A percentile compares a stretch with the other conserved stretches of the same genome.
Evolutionary conservation across 2,113 vertebrate genomes (phyloP).

Genomic region (Tichodroma muraria): DNA sequence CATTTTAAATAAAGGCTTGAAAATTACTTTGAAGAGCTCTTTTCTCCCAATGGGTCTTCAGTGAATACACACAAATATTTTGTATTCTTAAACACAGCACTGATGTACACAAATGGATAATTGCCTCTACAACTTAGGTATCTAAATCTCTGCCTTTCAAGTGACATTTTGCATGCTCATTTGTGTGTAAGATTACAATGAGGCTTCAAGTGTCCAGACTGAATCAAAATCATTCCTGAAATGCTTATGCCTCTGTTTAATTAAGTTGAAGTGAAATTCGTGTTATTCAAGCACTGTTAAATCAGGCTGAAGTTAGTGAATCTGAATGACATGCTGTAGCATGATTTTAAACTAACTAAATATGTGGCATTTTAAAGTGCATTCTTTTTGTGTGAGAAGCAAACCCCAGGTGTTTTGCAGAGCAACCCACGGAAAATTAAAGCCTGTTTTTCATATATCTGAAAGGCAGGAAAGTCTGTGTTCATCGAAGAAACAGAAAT

Average conservation of each 20-base stretch:
- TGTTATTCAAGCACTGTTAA: conserved; percentile 43
- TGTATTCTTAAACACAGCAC: conserved; percentile 9
- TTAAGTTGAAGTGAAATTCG: conserved; percentile 59
- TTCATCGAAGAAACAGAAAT: neutral
- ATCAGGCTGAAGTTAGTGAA: conserved; percentile 38
- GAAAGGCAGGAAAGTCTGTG: neutral
- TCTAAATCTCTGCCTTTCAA: conserved; percentile 36
- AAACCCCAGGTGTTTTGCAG: neutral
- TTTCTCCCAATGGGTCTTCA: neutral
- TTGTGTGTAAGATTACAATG: conserved; percentile 42
- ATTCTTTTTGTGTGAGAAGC: neutral
- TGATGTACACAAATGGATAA: conserved; percentile 32
- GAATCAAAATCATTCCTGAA: conserved; percentile 49
- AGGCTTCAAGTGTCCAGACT: conserved; percentile 32
- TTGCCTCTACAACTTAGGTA: conserved; percentile 42
- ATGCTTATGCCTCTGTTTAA: conserved; percentile 38
- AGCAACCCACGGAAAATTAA: neutral
- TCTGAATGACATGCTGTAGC: conserved; percentile 9
- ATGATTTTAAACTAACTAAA: conserved; percentile 19
- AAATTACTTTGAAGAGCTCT: conserved; percentile 29
- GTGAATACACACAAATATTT: neutral
- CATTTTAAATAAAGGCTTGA: conserved; percentile 7
- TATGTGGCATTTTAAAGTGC: neutral
- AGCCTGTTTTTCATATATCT: neutral
- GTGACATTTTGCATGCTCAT: conserved; percentile 49